A percentile compares a stretch with the other conserved stretches of the same genome.
phyloP scores from a whole-genome alignment of 2,888 invertebrate genomes.

The Globia sparganii region DNA sequence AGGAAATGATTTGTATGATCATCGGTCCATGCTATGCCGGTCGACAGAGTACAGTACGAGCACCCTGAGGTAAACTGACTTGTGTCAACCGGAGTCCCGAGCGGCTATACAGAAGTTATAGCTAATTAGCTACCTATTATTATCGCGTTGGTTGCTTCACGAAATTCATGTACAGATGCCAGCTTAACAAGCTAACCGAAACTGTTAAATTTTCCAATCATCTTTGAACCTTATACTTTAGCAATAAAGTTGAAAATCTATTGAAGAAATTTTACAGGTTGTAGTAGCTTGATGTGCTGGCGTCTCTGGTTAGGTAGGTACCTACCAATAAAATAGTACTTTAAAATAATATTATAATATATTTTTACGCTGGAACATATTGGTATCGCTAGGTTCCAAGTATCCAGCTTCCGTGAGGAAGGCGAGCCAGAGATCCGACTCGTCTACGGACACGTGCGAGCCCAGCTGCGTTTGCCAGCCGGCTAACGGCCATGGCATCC shows the following conservation, averaged over 20 bases:
- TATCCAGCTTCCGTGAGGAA: slow-evolving; percentile 83
- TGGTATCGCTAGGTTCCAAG: slow-evolving; percentile 72
- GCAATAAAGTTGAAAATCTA: too few relatives aligned
- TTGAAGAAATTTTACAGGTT: too few relatives aligned
- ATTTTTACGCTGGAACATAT: slow-evolving; percentile 56
- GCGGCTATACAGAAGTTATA: background rate
- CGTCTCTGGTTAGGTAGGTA: background rate
- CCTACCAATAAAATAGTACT: background rate
- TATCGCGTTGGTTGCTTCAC: background rate
- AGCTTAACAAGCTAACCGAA: too few relatives aligned
- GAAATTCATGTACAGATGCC: background rate
- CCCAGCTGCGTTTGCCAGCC: slow-evolving; percentile 53
- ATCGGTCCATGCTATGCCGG: background rate
- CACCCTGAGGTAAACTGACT: background rate
- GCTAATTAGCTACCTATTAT: too few relatives aligned
- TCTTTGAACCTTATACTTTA: too few relatives aligned
- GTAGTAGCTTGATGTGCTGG: too few relatives aligned
- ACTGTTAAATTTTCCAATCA: too few relatives aligned
- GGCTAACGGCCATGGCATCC: slow-evolving; percentile 66
- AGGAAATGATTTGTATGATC: background rate
- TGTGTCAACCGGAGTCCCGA: background rate
- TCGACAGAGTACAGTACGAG: background rate
- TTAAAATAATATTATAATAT: background rate
- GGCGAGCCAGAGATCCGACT: slow-evolving; percentile 84
- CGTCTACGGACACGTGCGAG: slow-evolving; percentile 69